Evolutionary conservation across 2,113 vertebrate species (phyloP).

Genomic region (Euleptes europaea): DNA sequence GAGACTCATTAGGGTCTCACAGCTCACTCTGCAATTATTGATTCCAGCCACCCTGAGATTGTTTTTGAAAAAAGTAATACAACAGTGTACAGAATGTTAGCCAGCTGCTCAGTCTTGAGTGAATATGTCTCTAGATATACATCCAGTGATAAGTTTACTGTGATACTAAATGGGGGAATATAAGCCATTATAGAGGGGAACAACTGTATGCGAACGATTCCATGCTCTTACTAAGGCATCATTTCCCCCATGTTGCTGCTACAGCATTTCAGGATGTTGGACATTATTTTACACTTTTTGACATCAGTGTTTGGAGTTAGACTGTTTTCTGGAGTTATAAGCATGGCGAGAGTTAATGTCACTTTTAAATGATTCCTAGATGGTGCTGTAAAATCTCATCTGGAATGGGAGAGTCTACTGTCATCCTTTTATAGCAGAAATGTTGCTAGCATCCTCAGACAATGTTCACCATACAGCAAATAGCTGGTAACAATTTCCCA

Average conservation of each 20-base stretch:
- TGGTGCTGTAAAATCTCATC: constrained; percentile 27
- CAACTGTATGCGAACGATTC: constrained; percentile 47
- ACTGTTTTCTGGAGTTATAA: constrained; percentile 63
- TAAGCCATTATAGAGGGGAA: constrained; percentile 48
- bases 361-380: constrained; percentile 45
- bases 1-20: neutral
- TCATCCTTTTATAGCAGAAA: neutral
- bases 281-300: constrained; percentile 47
- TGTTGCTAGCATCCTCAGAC: neutral
- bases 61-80: neutral
- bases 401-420: neutral
- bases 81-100: constrained; percentile 3
- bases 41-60: neutral
- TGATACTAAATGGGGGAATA: constrained; percentile 52
- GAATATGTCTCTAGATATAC: constrained; percentile 41
- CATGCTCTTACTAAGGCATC: constrained; percentile 33
- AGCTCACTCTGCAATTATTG: neutral
- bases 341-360: constrained; percentile 44
- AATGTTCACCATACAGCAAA: neutral
- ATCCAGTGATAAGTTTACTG: constrained; percentile 48
- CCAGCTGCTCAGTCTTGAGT: constrained; percentile 49
- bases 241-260: constrained; percentile 61
- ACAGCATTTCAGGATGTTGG: constrained; percentile 45
- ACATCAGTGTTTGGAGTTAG: constrained; percentile 42
- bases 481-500: neutral